Evolutionary conservation across 1,140 invertebrate genomes (phyloP).

Genomic region (Drosophila chauvacae): DNA sequence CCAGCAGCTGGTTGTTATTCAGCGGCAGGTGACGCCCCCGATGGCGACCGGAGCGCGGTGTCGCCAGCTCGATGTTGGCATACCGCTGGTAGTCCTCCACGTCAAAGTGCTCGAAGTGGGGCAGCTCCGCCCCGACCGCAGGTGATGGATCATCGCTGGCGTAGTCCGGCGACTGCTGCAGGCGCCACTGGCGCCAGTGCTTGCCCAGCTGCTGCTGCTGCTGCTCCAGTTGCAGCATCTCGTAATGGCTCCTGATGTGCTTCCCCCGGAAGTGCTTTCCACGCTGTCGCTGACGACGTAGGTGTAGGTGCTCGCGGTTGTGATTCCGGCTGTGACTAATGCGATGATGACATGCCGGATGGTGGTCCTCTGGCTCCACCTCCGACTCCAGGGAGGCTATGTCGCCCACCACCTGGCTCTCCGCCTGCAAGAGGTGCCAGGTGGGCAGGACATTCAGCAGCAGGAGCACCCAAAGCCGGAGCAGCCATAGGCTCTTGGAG

Average conservation of each 20-base stretch:
- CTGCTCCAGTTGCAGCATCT: conserved; percentile 57
- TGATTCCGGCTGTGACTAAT: conserved; percentile 26
- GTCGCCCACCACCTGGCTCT: conserved; percentile 73
- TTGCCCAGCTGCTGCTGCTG: conserved; percentile 65
- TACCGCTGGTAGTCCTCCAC: conserved; percentile 66
- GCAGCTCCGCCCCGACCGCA: neutral
- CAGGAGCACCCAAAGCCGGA: conserved; percentile 49
- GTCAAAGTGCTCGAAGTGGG: conserved; percentile 48
- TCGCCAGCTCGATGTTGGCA: conserved; percentile 59
- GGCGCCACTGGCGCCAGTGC: conserved; percentile 55
- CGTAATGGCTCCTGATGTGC: conserved; percentile 52
- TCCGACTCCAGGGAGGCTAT: conserved; percentile 21
- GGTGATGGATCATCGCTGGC: conserved; percentile 49
- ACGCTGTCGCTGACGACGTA: conserved; percentile 40
- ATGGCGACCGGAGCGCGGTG: conserved; percentile 73
- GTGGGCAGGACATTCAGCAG: conserved; percentile 32
- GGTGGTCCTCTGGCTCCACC: conserved; percentile 1
- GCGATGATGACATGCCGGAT: conserved; percentile 11
- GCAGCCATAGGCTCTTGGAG: conserved; percentile 43
- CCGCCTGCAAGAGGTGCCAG: conserved; percentile 27
- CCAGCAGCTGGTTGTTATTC: conserved; percentile 41
- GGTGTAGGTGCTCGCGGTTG: conserved; percentile 43
- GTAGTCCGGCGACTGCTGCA: conserved; percentile 39
- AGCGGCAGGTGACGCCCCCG: conserved; percentile 64
- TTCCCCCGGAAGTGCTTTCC: conserved; percentile 30